Evolutionary conservation across 2,797 vertebrate genomes (phyloP).

Genomic region (Triplophysa yarkandensis): DNA sequence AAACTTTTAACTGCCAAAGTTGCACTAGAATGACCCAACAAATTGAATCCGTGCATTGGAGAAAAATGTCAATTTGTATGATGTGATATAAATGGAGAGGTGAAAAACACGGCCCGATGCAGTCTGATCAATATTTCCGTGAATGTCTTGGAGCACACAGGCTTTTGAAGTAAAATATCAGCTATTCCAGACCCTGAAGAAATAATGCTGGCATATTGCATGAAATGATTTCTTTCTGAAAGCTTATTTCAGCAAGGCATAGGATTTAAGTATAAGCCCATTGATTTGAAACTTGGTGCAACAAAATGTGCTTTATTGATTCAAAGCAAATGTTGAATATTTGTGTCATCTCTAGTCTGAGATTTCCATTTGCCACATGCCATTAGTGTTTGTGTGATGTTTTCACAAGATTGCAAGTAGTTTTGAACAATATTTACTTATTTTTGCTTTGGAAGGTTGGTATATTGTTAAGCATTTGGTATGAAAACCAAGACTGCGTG

Average conservation of each 20-base stretch:
- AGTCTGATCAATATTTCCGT: constrained; percentile 10
- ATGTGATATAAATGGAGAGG: not conserved
- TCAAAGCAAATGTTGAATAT: constrained; percentile 35
- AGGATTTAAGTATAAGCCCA: constrained; percentile 31
- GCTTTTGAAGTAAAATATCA: constrained; percentile 24
- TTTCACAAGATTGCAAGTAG: not conserved
- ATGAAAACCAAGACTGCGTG: not conserved
- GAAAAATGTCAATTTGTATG: not conserved
- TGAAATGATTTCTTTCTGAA: constrained; percentile 26
- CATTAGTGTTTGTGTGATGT: not conserved
- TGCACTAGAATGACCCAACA: not conserved
- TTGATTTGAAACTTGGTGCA: constrained; percentile 29
- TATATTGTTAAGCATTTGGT: not conserved
- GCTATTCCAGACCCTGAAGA: constrained; percentile 6
- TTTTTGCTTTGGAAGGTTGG: not conserved
- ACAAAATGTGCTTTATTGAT: constrained; percentile 41
- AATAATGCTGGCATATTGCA: not conserved
- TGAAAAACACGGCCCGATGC: not conserved
- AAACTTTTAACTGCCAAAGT: not conserved
- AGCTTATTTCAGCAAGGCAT: constrained; percentile 18
- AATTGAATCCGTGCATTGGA: not conserved
- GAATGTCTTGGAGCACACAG: not conserved
- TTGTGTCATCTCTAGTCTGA: constrained; percentile 7
- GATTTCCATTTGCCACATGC: constrained; percentile 14
- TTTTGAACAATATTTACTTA: not conserved